These are phyloP conservation scores for Drosophila ercepeae DNA, from an alignment of 1,140 invertebrate genomes.

Conservation along the genomic window DNA sequence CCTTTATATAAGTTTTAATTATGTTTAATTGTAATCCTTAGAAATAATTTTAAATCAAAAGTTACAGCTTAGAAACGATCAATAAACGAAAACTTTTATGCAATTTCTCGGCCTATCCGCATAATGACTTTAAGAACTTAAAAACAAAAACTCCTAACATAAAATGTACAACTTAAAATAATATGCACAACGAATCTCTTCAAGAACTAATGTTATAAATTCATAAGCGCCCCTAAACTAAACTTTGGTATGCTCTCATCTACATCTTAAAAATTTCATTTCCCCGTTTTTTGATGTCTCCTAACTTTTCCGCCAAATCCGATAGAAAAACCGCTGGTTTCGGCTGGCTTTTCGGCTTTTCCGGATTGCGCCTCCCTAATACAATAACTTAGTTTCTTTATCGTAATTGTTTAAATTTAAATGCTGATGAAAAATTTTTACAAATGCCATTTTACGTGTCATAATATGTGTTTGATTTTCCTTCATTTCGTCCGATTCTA, in stretches of 20 bases:
- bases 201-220: slow-evolving; percentile 57
- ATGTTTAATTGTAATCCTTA: slow-evolving; percentile 62
- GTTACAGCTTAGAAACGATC: slow-evolving; percentile 30
- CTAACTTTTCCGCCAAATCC: slow-evolving; percentile 9
- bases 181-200: slow-evolving; percentile 65
- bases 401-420: slow-evolving; percentile 75
- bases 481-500: slow-evolving; percentile 16
- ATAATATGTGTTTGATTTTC: slow-evolving; percentile 70
- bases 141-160: slow-evolving; percentile 30
- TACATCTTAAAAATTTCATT: slow-evolving; percentile 17
- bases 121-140: slow-evolving; percentile 54
- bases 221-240: slow-evolving; percentile 69
- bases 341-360: slow-evolving; percentile 6
- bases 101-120: slow-evolving; percentile 39
- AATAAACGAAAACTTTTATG: slow-evolving; percentile 39
- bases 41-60: slow-evolving; percentile 45
- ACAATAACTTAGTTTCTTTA: slow-evolving; percentile 64
- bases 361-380: slow-evolving; percentile 34
- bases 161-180: slow-evolving; percentile 68
- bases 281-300: background rate
- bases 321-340: slow-evolving; percentile 30
- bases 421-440: slow-evolving; percentile 81
- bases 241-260: slow-evolving; percentile 73
- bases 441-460: slow-evolving; percentile 78
- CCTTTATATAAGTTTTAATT: slow-evolving; percentile 79